phyloP scores from a whole-genome alignment of 2,113 vertebrate genomes.

The Colistium nudipinnis region DNA sequence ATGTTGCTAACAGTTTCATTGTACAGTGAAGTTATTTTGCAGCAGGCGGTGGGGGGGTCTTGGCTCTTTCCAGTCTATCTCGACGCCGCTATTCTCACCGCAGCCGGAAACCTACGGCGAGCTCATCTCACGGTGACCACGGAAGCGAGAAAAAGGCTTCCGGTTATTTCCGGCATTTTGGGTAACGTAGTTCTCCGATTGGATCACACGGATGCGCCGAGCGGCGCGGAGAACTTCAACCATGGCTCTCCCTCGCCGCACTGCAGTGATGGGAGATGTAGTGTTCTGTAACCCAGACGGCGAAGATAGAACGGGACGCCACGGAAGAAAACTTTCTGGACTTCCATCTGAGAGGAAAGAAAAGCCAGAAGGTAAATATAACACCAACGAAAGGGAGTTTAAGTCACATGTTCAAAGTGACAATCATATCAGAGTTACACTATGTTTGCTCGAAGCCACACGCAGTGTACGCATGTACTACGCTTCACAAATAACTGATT shows the following conservation, averaged over 20 bases:
- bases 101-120: slow-evolving; percentile 80
- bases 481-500: slow-evolving; percentile 54
- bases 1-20: slow-evolving; percentile 81
- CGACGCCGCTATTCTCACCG: slow-evolving; percentile 77
- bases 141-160: slow-evolving; percentile 69
- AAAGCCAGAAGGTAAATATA: slow-evolving; percentile 57
- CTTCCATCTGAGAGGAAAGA: slow-evolving; percentile 37
- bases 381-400: not conserved
- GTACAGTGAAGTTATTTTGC: slow-evolving; percentile 69
- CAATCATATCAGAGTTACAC: not conserved
- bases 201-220: accelerated
- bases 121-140: slow-evolving; percentile 73
- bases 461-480: slow-evolving; percentile 3
- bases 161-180: slow-evolving; percentile 35
- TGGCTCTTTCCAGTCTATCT: slow-evolving; percentile 74
- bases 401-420: not conserved
- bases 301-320: slow-evolving; percentile 61
- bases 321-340: slow-evolving; percentile 69
- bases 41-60: slow-evolving; percentile 67
- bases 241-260: slow-evolving; percentile 38
- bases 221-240: slow-evolving; percentile 43
- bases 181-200: slow-evolving; percentile 64
- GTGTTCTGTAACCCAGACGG: slow-evolving; percentile 67
- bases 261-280: slow-evolving; percentile 69
- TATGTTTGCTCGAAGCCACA: not conserved